phyloP scores from a whole-genome alignment of 2,888 invertebrate genomes.

The Amphipoea lucens region DNA sequence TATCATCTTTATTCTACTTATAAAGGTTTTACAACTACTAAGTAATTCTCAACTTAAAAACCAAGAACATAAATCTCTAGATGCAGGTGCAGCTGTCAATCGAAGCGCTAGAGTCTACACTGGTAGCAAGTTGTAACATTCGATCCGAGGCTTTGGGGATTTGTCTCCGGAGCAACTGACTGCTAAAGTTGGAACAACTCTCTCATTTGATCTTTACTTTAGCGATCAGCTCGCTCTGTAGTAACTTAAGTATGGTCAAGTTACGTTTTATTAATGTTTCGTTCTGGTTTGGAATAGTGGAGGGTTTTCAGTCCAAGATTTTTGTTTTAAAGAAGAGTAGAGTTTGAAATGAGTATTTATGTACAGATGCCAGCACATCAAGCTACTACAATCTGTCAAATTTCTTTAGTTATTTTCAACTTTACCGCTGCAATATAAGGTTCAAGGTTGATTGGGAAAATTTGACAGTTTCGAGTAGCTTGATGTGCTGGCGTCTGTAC shows the following conservation, averaged over 20 bases:
- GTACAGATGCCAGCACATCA: no score
- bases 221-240: conserved; percentile 12
- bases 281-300: not conserved
- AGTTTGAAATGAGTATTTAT: no score
- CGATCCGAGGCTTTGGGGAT: conserved; percentile 57
- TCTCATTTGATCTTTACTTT: conserved; percentile 40
- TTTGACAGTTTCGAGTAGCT: no score
- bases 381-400: no score
- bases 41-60: conserved; percentile 9
- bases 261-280: conserved; percentile 14
- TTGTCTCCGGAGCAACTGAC: conserved; percentile 60
- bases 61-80: conserved; percentile 30
- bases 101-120: conserved; percentile 11
- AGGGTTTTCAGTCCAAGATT: not conserved
- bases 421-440: no score
- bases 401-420: no score
- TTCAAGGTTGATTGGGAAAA: no score
- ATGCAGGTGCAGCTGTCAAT: conserved; percentile 36
- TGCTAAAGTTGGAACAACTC: conserved; percentile 34
- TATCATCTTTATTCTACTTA: not conserved
- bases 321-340: not conserved
- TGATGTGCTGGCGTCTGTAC: no score
- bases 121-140: conserved; percentile 55
- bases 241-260: conserved; percentile 31
- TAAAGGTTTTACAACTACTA: not conserved